Evolutionary conservation across 37 sponge, comb jelly and placozoan species (phyloP), one percentile per base, ranked within the genome.

Genomic region (Bolinopsis microptera): DNA sequence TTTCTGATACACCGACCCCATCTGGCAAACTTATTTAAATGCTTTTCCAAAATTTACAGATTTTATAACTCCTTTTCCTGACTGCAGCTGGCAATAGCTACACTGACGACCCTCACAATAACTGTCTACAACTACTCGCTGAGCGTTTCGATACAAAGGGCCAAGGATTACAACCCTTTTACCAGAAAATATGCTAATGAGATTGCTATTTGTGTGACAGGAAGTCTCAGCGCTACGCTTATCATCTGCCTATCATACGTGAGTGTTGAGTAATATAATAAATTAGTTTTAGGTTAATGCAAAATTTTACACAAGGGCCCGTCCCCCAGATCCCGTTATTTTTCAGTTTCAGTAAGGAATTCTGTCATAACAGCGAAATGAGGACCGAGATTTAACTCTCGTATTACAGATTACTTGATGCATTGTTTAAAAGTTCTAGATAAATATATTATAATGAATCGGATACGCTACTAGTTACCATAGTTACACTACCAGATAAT

Each of bases 81-180:
- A 48, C 13, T 48, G 28, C 90, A 86, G 90, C 31, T 86, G 26
- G 23, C 61, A 0, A 30, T 40, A 24, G 41, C 61, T 8, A 5
- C 1, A 0, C 23, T 86, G 90, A 13, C 39, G 31, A 86, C 90
- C 27, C 40, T 86, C 0, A 86, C 90, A 0, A 86, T 86, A 23
- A 86, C 90, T 25, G 22, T 86, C 40, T 86, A 86, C 61, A 86
- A 86, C 90, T 86, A 86, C 90, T 39, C 90, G 3, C 61, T 86
- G 61, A 41, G 61, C 24, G 30, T 41, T 28, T 86, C 90, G 28
- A 35, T 86, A 24, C 36, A 41, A 26, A 86, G 8, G 39, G 61
- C 90, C 26, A 86, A 86, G 61, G 39, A 86, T 27, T 32, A 77
- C 33, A 86, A 26, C 61, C 24, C 90, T 24, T 86, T 39, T 38